Evolutionary conservation across 2,888 invertebrate genomes (phyloP), one percentile per base, ranked within the genome.

Genomic region (Pseudococcus jackbeardsleyi): DNA sequence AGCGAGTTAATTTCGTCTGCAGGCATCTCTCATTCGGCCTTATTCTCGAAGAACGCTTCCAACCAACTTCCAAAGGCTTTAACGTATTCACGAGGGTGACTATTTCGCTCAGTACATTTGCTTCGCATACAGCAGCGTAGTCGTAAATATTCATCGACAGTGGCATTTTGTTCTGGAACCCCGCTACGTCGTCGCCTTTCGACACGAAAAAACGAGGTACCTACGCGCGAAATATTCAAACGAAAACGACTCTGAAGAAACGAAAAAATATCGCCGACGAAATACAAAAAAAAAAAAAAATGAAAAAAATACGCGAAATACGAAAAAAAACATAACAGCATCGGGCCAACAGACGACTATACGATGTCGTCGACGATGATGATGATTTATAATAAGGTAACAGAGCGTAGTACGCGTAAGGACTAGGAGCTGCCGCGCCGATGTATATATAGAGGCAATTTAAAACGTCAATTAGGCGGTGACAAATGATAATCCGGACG

Each of bases 121-220:
- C 17, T 12, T 17, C 5, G 12, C 54, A 54, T 50, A 12, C 54
- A 2, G 12, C 17, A 4, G 68, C 33, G 72, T 26, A n/a, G 79
- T 79, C 79, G 79, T 79, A 79, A 79, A 79, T 79, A 79, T 79
- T 79, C 79, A 79, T 79, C 79, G 79, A 79, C 68, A 72, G 68
- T 79, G 42, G 79, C 42, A 72, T 33, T 42, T 79, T 19, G 59
- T 59, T 59, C 19, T n/a, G 5, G 5, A 19, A n/a, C 59, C n/a
- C 19, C 19, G 5, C 19, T 19, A 5, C 19, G 42, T 79, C 46
- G 42, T 9, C 15, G 8, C n/a, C 17, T 19, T 33, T 33, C 26
- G 1, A n/a, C 7, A 11, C 42, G 15, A 12, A 22, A 33, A 26
- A 39, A 2, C 22, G 42, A 17, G 79, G 42, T 19, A 77, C n/a